phyloP scores from a whole-genome alignment of 2,888 invertebrate genomes.

The Axea sp. region DNA sequence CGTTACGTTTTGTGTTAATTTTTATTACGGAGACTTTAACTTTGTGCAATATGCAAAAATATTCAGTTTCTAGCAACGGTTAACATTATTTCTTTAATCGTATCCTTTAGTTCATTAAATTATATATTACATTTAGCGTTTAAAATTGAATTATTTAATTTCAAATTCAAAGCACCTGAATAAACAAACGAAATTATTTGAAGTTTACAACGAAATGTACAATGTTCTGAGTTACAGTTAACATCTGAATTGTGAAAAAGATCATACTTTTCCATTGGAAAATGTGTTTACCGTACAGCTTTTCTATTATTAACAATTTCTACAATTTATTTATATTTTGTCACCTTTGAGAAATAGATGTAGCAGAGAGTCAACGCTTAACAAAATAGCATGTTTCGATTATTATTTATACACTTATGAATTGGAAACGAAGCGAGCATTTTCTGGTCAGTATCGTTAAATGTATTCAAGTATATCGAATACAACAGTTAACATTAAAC shows the following conservation, averaged over 20 bases:
- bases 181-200: constrained; percentile 2
- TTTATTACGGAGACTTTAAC: constrained; percentile 24
- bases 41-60: constrained; percentile 54
- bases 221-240: constrained; percentile 26
- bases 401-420: constrained; percentile 1
- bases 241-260: constrained; percentile 34
- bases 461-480: neutral
- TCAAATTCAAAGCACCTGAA: neutral
- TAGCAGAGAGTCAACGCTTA: constrained; percentile 60
- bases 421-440: constrained; percentile 37
- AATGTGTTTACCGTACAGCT: constrained; percentile 19
- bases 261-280: constrained; percentile 26
- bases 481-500: neutral
- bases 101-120: neutral
- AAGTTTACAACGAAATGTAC: constrained; percentile 30
- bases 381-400: constrained; percentile 32
- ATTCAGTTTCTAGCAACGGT: constrained; percentile 25
- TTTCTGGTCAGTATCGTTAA: constrained; percentile 19
- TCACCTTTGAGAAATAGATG: constrained; percentile 60
- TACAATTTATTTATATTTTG: constrained; percentile 55
- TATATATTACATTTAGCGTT: neutral
- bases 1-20: constrained; percentile 36
- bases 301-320: constrained; percentile 50
- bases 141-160: neutral
- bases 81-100: constrained; percentile 14